phyloP scores from a whole-genome alignment of 2,888 invertebrate genomes.

The Apoda limacodes region DNA sequence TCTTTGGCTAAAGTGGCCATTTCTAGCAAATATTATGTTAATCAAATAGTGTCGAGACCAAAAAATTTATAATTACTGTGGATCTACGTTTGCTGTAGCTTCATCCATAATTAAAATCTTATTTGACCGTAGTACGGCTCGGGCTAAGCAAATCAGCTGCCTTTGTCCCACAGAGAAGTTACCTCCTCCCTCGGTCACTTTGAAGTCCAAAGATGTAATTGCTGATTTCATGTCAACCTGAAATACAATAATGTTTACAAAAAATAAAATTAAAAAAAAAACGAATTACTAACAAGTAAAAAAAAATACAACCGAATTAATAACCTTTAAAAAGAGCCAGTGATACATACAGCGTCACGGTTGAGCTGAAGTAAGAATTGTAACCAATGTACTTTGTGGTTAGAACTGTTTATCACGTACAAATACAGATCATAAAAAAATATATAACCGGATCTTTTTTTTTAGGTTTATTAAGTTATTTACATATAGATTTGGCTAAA shows the following conservation, averaged over 20 bases:
- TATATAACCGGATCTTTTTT: too few species aligned
- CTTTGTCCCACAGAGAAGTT: conserved; percentile 93
- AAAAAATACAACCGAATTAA: conserved; percentile 5
- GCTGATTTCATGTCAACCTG: conserved; percentile 81
- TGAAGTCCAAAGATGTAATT: conserved; percentile 73
- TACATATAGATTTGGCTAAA: too few species aligned
- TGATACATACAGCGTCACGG: too few species aligned
- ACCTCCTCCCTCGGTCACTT: conserved; percentile 79
- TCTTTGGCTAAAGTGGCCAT: too few species aligned
- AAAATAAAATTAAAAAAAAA: conserved; percentile 27
- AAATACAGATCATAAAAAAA: too few species aligned
- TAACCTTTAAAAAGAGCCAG: too few species aligned
- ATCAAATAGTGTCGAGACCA: background rate
- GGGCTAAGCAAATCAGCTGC: conserved; percentile 89
- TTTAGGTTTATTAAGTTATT: too few species aligned
- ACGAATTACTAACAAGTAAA: conserved; percentile 28
- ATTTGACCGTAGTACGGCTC: conserved; percentile 89
- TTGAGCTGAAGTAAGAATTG: too few species aligned
- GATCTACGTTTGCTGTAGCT: conserved; percentile 94
- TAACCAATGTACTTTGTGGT: too few species aligned
- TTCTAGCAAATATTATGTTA: too few species aligned
- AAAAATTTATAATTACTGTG: conserved; percentile 73
- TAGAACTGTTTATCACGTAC: too few species aligned
- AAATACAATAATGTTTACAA: conserved; percentile 15
- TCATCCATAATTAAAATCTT: conserved; percentile 94